Conservation (phyloP, 2,113 vertebrate species). For the Uria aalge region DNA sequence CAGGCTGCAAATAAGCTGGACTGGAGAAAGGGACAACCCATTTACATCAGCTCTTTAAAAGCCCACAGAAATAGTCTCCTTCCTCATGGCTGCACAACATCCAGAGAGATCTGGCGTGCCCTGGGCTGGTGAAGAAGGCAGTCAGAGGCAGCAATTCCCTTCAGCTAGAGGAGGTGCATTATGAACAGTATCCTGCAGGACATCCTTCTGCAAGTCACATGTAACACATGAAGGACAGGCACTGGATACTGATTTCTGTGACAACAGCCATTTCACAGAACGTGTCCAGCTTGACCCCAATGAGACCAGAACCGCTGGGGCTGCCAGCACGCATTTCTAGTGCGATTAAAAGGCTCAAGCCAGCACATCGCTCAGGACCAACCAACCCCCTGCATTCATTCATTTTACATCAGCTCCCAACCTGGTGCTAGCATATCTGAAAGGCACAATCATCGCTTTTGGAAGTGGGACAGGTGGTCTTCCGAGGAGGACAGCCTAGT, state of each 20-base stretch:
- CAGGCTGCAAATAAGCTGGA: not conserved
- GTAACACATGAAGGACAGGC: not conserved
- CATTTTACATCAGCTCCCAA: not conserved
- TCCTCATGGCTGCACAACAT: not conserved
- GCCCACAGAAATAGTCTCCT: not conserved
- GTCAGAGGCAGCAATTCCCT: not conserved
- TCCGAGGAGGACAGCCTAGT: not conserved
- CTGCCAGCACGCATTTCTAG: not conserved
- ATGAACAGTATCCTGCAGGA: not conserved
- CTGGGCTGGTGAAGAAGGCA: not conserved
- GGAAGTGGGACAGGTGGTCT: not conserved
- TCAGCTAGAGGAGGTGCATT: not conserved
- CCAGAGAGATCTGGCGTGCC: not conserved
- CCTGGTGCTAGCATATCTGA: accelerated
- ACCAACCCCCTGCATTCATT: not conserved
- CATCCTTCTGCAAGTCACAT: not conserved
- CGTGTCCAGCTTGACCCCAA: not conserved
- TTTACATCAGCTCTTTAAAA: not conserved
- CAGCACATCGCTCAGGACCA: not conserved
- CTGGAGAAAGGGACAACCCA: not conserved
- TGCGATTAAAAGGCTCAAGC: not conserved
- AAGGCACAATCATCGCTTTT: not conserved
- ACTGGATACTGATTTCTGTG: not conserved
- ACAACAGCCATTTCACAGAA: not conserved
- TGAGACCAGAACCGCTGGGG: not conserved